These are phyloP conservation scores for Odobenus rosmarus DNA, from an alignment of 2,113 vertebrate genomes.

Conservation along the genomic window DNA sequence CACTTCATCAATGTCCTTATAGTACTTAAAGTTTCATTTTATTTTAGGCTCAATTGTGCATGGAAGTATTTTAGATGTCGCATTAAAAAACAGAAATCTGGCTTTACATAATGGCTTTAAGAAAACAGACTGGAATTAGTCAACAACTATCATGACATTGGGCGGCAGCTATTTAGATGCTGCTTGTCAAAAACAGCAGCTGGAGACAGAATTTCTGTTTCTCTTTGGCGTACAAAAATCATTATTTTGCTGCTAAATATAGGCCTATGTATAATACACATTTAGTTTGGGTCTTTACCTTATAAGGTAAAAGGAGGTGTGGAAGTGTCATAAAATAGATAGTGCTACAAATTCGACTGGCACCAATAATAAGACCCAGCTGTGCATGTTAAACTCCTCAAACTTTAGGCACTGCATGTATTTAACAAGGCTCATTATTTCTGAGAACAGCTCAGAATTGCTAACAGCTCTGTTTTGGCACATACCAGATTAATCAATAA, in stretches of 20 bases:
- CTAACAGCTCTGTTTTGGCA: slow-evolving; percentile 56
- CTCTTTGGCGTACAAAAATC: slow-evolving; percentile 67
- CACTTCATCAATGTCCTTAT: background rate
- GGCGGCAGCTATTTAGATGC: slow-evolving; percentile 60
- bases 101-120: background rate
- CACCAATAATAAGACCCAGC: slow-evolving; percentile 62
- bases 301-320: slow-evolving; percentile 77
- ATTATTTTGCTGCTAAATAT: slow-evolving; percentile 76
- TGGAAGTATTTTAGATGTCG: slow-evolving; percentile 25
- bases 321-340: slow-evolving; percentile 59
- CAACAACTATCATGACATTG: slow-evolving; percentile 60
- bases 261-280: slow-evolving; percentile 64
- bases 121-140: slow-evolving; percentile 55
- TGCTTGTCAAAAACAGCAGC: slow-evolving; percentile 78
- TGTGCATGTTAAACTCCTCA: slow-evolving; percentile 36
- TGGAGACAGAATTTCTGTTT: slow-evolving; percentile 76
- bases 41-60: background rate
- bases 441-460: slow-evolving; percentile 59
- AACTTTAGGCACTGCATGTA: background rate
- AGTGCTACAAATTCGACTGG: slow-evolving; percentile 73
- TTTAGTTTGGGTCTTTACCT: slow-evolving; percentile 65
- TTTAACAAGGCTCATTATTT: slow-evolving; percentile 60
- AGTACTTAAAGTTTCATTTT: slow-evolving; percentile 6
- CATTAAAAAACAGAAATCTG: slow-evolving; percentile 30
- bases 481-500: slow-evolving; percentile 35